Evolutionary conservation across 64 coral and sea anemone genomes (phyloP).

Genomic region (Pachyseris speciosa): DNA sequence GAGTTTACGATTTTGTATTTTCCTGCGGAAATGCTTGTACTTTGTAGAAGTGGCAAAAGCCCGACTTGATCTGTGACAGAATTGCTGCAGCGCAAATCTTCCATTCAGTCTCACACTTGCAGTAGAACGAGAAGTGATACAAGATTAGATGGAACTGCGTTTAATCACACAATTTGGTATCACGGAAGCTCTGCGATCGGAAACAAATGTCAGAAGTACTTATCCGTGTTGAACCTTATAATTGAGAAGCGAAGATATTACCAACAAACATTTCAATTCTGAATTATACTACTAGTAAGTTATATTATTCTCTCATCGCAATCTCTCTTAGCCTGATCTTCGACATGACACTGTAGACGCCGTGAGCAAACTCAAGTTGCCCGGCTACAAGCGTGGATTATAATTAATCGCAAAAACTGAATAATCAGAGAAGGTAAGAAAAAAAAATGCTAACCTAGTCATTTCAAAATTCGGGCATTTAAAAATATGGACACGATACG

Average conservation of each 20-base stretch:
- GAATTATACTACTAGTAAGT: slow-evolving; percentile 17
- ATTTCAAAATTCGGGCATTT: slow-evolving; percentile 1
- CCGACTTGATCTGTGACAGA: background rate
- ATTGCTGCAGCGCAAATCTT: background rate
- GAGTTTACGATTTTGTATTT: slow-evolving; percentile 64
- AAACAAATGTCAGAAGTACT: slow-evolving; percentile 54
- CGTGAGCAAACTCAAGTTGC: background rate
- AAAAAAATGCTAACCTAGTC: background rate
- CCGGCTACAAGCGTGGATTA: background rate
- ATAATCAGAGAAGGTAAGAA: background rate
- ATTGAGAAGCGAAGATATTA: slow-evolving; percentile 48
- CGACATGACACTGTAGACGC: background rate
- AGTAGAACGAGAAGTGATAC: background rate
- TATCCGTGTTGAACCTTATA: slow-evolving; percentile 53
- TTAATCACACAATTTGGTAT: background rate
- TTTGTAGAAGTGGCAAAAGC: slow-evolving; percentile 11
- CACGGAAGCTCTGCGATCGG: slow-evolving; percentile 32
- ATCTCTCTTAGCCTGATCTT: background rate
- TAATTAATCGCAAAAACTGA: background rate
- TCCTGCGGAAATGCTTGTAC: slow-evolving; percentile 69
- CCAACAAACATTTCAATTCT: slow-evolving; percentile 60
- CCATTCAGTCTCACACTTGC: background rate
- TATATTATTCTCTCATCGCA: slow-evolving; percentile 11
- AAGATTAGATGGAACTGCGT: background rate
- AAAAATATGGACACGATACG: slow-evolving; percentile 70